Evolutionary conservation across 2,797 vertebrate genomes (phyloP).

Genomic region (Anguilla pacifica): DNA sequence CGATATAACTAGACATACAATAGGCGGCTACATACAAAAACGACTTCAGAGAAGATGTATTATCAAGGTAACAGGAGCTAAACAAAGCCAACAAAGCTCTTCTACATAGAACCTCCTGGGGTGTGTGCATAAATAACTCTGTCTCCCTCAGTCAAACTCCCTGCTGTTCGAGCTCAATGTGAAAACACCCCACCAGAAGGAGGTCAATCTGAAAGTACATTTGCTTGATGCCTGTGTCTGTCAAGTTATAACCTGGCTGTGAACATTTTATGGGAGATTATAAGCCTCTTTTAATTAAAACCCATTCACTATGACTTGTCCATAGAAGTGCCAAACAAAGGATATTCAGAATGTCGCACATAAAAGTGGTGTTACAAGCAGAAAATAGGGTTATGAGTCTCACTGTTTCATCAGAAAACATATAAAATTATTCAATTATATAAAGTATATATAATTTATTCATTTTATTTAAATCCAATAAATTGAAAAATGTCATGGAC

Average conservation of each 20-base stretch:
- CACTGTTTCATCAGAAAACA: background rate
- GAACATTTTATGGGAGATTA: background rate
- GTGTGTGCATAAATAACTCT: background rate
- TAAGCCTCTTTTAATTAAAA: background rate
- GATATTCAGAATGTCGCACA: background rate
- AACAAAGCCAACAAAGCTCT: constrained; percentile 2
- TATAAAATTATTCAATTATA: too few relatives aligned
- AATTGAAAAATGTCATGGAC: background rate
- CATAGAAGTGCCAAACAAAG: background rate
- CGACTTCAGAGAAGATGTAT: background rate
- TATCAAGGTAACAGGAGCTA: background rate
- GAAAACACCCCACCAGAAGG: background rate
- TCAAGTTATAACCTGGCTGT: background rate
- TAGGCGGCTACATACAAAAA: background rate
- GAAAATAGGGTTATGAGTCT: background rate
- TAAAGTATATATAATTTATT: too few relatives aligned
- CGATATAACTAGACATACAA: too few relatives aligned
- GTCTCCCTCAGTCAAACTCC: background rate
- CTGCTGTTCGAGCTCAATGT: background rate
- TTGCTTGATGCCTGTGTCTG: background rate
- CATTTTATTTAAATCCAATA: background rate
- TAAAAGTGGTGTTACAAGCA: background rate
- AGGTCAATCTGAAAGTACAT: background rate
- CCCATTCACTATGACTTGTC: background rate
- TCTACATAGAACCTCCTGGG: background rate